Evolutionary conservation across 92 coral and sea anemone species (phyloP).

Genomic region (Plumapathes pennacea): DNA sequence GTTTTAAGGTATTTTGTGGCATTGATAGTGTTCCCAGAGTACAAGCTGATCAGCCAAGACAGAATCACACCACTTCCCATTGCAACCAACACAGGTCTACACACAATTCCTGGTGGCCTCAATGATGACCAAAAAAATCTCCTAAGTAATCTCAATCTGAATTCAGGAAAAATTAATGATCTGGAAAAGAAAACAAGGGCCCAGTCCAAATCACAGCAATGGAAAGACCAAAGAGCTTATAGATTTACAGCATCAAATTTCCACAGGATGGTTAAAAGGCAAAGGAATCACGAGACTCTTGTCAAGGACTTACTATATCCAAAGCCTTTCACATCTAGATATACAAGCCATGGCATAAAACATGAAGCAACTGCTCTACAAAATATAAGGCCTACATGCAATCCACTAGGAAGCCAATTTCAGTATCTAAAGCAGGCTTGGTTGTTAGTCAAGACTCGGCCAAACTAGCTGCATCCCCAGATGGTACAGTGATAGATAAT

Average conservation of each 20-base stretch:
- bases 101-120: constrained; percentile 15
- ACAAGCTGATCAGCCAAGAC: too few relatives aligned
- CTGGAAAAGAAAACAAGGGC: constrained; percentile 47
- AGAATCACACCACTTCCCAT: too few relatives aligned
- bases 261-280: constrained; percentile 11
- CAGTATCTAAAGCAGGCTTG: constrained; percentile 43
- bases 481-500: constrained; percentile 30
- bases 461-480: constrained; percentile 38
- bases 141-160: constrained; percentile 13
- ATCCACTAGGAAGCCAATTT: constrained; percentile 34
- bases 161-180: constrained; percentile 37
- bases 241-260: constrained; percentile 62
- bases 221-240: constrained; percentile 44
- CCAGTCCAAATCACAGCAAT: constrained; percentile 28
- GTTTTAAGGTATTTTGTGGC: too few relatives aligned
- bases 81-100: too few relatives aligned
- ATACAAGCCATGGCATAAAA: constrained; percentile 34
- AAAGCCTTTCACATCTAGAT: constrained; percentile 30
- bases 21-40: too few relatives aligned
- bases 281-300: constrained; percentile 37
- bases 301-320: constrained; percentile 29
- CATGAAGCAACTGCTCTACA: constrained; percentile 37
- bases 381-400: constrained; percentile 38
- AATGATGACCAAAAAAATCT: constrained; percentile 6
- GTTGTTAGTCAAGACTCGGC: constrained; percentile 28